Base-by-base conservation (phyloP, 1,140 invertebrate genomes). In the Drosophila pectinifera region DNA sequence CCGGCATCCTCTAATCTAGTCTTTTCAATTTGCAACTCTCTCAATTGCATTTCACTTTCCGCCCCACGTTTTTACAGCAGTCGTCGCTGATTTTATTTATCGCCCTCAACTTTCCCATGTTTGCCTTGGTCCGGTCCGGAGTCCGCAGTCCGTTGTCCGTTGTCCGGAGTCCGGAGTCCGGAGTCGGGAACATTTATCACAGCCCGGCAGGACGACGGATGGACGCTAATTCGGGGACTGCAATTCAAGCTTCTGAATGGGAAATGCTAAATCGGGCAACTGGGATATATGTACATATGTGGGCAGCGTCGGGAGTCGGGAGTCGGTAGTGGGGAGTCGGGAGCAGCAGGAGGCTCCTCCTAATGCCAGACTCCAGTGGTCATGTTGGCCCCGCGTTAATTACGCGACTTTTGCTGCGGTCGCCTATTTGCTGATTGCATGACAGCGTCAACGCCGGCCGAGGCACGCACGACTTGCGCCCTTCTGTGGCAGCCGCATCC, bases 381-480 rank as follows among this genome's bases (percentile, higher is more conserved):
- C 63, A 73, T 73, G 55, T 55, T 51, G 61, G 59, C 61, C 62
- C 64, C 73, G 82, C 78, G 82, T 85, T 85, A 85, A 85, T 85
- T 85, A 86, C 82, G 82, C 82, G 82, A 85, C 82, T 85, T 85
- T 85, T 85, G 82, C 82, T 85, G 82, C 78, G 82, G 82, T 85
- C 74, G 82, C 80, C 73, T 85, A 83, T 86, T 89, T 89, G 84
- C 82, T 88, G 82, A 86, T 86, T 86, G 82, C 82, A 86, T 78
- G 74, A 59, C 80, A 61, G 61, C 81, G 51, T 56, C 73, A 72
- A 57, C 54, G 82, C 67, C 57, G 67, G 75, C 79, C 64, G 58
- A 73, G 84, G 83, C 83, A 86, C 84, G 82, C 82, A 86, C 83
- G 79, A 76, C 69, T 75, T 74, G 59, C 51, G 46, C 46, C 70